These are phyloP conservation scores for Trichoplusia ni DNA, from an alignment of 1,140 invertebrate species.

Conservation along the genomic window DNA sequence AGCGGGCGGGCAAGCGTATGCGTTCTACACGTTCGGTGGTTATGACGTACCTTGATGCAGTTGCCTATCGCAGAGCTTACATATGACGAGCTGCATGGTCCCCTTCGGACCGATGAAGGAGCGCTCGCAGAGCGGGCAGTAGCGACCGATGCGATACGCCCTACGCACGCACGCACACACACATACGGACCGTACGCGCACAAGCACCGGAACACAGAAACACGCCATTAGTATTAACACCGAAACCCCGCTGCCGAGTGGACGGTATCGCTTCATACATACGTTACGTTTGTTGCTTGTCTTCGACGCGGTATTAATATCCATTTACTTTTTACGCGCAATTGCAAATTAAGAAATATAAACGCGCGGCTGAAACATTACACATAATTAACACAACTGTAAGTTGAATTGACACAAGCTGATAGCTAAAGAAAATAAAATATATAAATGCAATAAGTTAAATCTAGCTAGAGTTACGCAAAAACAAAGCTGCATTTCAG, in stretches of 20 bases:
- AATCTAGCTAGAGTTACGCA: neutral
- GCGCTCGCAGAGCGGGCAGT: constrained; percentile 81
- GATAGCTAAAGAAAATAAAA: no score
- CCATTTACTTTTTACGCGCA: no score
- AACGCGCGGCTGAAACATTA: no score
- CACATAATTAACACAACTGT: no score
- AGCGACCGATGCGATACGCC: constrained; percentile 82
- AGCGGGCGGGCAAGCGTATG: constrained; percentile 42
- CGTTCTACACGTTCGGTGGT: constrained; percentile 45
- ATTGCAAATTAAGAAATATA: no score
- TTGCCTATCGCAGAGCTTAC: constrained; percentile 81
- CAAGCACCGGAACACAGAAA: constrained; percentile 80
- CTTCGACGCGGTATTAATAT: constrained; percentile 24
- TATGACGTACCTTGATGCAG: constrained; percentile 80
- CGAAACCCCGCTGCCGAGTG: constrained; percentile 40
- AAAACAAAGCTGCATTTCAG: neutral
- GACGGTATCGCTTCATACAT: constrained; percentile 26
- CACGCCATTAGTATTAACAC: constrained; percentile 74
- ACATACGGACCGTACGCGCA: constrained; percentile 70
- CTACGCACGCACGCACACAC: constrained; percentile 72
- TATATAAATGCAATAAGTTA: neutral
- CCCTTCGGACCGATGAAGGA: constrained; percentile 82
- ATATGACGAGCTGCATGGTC: constrained; percentile 82
- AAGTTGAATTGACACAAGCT: no score
- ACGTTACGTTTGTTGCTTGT: constrained; percentile 33